Conservation (phyloP, 2,888 invertebrate genomes). For the Lasioglossum vierecki region DNA sequence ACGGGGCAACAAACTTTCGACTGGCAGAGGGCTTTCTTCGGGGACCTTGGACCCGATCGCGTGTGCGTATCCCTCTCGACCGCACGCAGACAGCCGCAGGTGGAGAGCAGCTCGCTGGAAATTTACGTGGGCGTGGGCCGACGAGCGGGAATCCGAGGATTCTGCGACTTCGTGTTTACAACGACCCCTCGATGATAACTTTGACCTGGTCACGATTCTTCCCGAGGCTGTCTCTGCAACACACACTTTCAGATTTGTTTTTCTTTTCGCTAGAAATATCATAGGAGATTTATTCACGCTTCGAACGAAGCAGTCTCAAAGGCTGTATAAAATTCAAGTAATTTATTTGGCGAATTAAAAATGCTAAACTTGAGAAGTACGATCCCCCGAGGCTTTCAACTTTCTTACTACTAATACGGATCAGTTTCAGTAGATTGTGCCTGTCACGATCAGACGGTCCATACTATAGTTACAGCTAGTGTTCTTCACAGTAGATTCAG, state of each 20-base stretch:
- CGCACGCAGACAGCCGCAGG: constrained; percentile 56
- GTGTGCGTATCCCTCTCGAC: constrained; percentile 53
- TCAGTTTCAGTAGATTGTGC: not conserved
- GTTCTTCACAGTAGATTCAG: not conserved
- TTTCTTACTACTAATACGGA: not conserved
- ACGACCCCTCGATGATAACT: constrained; percentile 1
- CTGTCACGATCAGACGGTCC: not conserved
- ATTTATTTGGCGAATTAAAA: not conserved
- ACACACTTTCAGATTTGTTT: not conserved
- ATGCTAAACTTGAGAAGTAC: not conserved
- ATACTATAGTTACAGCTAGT: not conserved
- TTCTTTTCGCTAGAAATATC: not conserved
- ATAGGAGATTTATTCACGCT: not conserved
- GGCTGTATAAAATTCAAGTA: not conserved
- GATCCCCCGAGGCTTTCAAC: not conserved
- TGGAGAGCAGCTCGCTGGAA: constrained; percentile 32
- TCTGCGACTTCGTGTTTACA: constrained; percentile 36
- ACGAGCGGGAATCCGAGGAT: constrained; percentile 26
- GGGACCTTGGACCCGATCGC: constrained; percentile 70
- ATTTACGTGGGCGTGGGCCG: constrained; percentile 43
- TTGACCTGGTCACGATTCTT: not conserved
- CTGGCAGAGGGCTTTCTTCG: constrained; percentile 63
- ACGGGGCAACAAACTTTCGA: constrained; percentile 74
- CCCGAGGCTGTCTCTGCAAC: not conserved
- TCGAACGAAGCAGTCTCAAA: not conserved